phyloP scores from a whole-genome alignment of 2,797 vertebrate genomes.

The Clarias pachynema region DNA sequence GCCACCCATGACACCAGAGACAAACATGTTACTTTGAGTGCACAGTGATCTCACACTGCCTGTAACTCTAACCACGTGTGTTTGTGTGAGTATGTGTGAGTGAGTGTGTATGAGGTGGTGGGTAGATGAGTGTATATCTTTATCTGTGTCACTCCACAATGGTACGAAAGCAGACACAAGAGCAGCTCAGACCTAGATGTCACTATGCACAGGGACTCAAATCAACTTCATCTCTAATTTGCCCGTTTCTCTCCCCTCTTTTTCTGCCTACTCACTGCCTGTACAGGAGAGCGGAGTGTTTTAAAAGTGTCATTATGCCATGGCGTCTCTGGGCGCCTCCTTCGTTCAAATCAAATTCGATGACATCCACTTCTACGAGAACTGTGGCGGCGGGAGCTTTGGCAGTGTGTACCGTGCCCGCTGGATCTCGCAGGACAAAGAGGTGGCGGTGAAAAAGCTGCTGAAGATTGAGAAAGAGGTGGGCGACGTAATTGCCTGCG shows the following conservation, averaged over 20 bases:
- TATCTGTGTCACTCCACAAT: conserved; percentile 26
- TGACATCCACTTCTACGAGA: conserved; percentile 97
- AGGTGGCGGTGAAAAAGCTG: conserved; percentile 98
- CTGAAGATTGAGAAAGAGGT: conserved; percentile 99
- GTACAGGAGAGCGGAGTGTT: conserved; percentile 75
- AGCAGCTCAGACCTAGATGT: conserved; percentile 35
- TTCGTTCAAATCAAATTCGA: conserved; percentile 97
- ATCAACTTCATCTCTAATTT: conserved; percentile 34
- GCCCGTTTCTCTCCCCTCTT: conserved; percentile 26
- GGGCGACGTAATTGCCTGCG: conserved; percentile 75
- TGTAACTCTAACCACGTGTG: conserved; percentile 41
- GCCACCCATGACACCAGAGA: conserved; percentile 30
- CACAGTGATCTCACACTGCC: conserved; percentile 28
- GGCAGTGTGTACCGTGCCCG: conserved; percentile 96
- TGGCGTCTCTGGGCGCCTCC: conserved; percentile 92
- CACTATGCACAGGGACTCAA: conserved; percentile 20
- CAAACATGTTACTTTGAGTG: conserved; percentile 35
- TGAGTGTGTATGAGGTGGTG: conserved; percentile 21
- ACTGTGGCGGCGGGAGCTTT: conserved; percentile 97
- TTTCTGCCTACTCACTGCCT: conserved; percentile 65
- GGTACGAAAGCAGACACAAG: conserved; percentile 16
- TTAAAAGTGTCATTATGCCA: conserved; percentile 88
- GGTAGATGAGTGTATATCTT: conserved; percentile 33
- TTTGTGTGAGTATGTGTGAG: conserved; percentile 18
- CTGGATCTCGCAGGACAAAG: conserved; percentile 98